Base-by-base conservation (phyloP, 2,113 vertebrate genomes). In the Pelecanoides urinatrix region DNA sequence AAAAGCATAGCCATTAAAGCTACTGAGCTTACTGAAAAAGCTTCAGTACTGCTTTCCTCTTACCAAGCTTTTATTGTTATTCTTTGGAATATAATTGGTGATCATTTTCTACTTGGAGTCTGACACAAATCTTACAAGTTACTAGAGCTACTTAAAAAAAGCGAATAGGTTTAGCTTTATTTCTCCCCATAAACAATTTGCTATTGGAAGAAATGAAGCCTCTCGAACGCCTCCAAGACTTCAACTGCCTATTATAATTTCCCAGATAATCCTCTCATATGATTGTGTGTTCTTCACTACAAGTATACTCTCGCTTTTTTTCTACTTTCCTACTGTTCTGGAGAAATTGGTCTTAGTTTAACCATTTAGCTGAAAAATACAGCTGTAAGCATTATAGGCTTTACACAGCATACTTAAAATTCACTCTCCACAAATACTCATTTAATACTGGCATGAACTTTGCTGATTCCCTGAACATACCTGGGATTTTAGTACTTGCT, bases 91-190 rank as follows among this genome's bases (percentile, higher is more conserved):
- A 73, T 82, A 91, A 95, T 85, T 68, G 44, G 81, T 63, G 74
- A 88, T 83, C 58, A 80, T 93, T 90, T 95, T 76, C 81, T 91
- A 34, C 86, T 95, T 71, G 55, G 53, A 96, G 77, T 34, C 76
- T 90, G 67, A 95, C 67, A 91, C 47, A 82, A 82, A 82, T 86
- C 53, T 95, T 85, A 52, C 20, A 55, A 81, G 71, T 91, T 75
- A 49, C n/a, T 89, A 66, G 73, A 90, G 38, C 36, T 94, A 66
- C 78, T 88, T 89, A 38, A 74, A 70, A 81, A 89, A 81, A 65
- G 7, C 4, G 4, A 72, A 70, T 59, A 53, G n/a, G 34, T 67
- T 92, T 80, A 61, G 17, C 40, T 78, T 94, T 89, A 95, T 88
- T 85, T 92, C 56, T 92, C 38, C 45, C 49, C 47, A 59, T 92